Evolutionary conservation across 64 coral and sea anemone genomes (phyloP).

Genomic region (Montipora cactus): DNA sequence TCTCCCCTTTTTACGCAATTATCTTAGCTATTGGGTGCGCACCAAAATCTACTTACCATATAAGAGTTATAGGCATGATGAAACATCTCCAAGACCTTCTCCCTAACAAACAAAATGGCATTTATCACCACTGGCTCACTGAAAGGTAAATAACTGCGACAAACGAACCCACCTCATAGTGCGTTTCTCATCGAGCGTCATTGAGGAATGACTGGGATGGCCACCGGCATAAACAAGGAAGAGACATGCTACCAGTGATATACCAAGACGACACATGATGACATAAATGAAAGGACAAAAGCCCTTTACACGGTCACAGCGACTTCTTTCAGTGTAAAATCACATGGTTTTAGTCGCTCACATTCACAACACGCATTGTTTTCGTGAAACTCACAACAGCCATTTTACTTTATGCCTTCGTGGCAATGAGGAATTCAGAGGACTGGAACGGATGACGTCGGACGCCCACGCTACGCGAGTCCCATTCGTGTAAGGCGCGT

Average conservation of each 20-base stretch:
- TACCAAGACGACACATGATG: constrained; percentile 52
- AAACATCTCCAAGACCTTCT: constrained; percentile 98
- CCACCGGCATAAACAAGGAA: constrained; percentile 49
- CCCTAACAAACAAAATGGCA: constrained; percentile 49
- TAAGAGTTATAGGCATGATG: constrained; percentile 96
- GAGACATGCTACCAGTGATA: constrained; percentile 37
- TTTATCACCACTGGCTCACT: background rate
- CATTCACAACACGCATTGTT: background rate
- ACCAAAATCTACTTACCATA: constrained; percentile 82
- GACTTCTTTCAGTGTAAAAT: constrained; percentile 8
- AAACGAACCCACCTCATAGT: constrained; percentile 55
- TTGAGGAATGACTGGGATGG: constrained; percentile 59
- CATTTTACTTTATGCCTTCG: constrained; percentile 60
- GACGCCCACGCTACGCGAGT: background rate
- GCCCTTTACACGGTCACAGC: constrained; percentile 16
- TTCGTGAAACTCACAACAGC: constrained; percentile 27
- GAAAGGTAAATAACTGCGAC: background rate
- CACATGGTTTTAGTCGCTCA: constrained; percentile 30
- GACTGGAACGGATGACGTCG: constrained; percentile 65
- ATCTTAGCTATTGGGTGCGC: background rate
- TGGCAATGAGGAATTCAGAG: constrained; percentile 72
- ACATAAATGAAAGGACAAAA: constrained; percentile 39
- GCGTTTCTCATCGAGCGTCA: constrained; percentile 62
- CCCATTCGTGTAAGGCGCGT: background rate
- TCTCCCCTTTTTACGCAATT: background rate